Conservation (phyloP, 2,888 invertebrate genomes). For the Chelonus formosanus region DNA sequence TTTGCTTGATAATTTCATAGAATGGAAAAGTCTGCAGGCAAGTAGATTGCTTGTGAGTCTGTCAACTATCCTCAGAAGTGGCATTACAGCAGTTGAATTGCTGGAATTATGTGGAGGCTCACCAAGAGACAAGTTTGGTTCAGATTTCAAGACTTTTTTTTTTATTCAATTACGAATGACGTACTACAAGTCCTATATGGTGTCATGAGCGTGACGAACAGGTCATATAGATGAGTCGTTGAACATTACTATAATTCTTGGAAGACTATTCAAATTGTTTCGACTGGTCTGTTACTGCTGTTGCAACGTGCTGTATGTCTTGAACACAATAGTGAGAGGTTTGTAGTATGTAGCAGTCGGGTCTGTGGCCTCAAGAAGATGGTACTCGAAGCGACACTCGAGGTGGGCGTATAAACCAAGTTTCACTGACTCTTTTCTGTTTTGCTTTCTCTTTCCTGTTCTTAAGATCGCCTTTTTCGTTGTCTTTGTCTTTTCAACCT, state of each 20-base stretch:
- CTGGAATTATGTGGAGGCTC: slow-evolving; percentile 15
- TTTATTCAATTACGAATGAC: too few relatives aligned
- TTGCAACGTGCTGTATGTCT: not conserved
- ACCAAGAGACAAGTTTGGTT: slow-evolving; percentile 6
- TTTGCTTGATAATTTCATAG: slow-evolving; percentile 57
- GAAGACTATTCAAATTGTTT: slow-evolving; percentile 27
- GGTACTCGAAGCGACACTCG: slow-evolving; percentile 49
- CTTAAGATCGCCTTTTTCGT: slow-evolving; percentile 33
- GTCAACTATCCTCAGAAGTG: slow-evolving; percentile 39
- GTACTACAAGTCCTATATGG: too few relatives aligned
- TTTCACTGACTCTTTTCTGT: slow-evolving; percentile 24
- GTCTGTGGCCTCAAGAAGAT: slow-evolving; percentile 26
- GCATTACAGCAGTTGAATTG: slow-evolving; percentile 32
- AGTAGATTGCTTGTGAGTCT: slow-evolving; percentile 43
- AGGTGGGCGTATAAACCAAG: slow-evolving; percentile 53
- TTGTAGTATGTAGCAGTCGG: slow-evolving; percentile 25
- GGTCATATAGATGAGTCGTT: not conserved
- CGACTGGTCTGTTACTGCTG: slow-evolving; percentile 1
- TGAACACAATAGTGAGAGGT: slow-evolving; percentile 4
- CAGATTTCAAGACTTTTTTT: too few relatives aligned
- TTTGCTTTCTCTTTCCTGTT: slow-evolving; percentile 12
- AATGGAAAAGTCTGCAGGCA: slow-evolving; percentile 51
- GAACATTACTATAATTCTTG: slow-evolving; percentile 11
- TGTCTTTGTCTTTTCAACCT: slow-evolving; percentile 24
- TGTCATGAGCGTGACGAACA: too few relatives aligned